A percentile compares a stretch with the other conserved stretches of the same genome.
These are phyloP conservation scores for Kobus ellipsiprymnus DNA, from an alignment of 2,113 vertebrate species.

Conservation along the genomic window DNA sequence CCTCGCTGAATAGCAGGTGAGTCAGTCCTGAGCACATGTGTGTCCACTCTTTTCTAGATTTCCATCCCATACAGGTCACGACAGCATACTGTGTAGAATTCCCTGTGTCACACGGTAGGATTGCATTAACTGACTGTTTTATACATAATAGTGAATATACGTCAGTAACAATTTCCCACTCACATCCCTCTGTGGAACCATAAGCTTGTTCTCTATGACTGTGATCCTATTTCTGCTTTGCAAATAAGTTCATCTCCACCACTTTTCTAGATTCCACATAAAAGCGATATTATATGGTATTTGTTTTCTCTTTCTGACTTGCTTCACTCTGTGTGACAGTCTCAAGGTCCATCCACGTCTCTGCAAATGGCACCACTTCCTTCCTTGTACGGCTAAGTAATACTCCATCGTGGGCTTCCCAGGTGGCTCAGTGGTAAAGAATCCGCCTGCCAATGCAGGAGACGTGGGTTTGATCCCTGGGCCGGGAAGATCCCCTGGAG, in stretches of 20 bases:
- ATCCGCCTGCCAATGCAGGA: neutral
- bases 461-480: accelerated
- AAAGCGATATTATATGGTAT: accelerated
- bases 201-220: neutral
- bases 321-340: neutral
- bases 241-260: neutral
- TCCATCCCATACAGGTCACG: neutral
- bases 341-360: neutral
- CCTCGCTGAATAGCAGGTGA: neutral
- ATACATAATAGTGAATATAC: neutral
- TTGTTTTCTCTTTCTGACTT: neutral
- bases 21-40: accelerated
- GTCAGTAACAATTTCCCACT: neutral
- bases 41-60: too few relatives aligned
- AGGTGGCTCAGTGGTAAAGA: neutral
- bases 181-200: neutral
- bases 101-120: neutral
- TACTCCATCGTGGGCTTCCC: accelerated
- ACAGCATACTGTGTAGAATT: accelerated
- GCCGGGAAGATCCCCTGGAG: neutral
- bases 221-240: neutral
- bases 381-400: neutral
- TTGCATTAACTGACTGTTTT: neutral
- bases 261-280: neutral
- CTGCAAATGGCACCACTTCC: neutral